Conservation (phyloP, 2,113 vertebrate genomes). For the Hirundichthys speculiger region DNA sequence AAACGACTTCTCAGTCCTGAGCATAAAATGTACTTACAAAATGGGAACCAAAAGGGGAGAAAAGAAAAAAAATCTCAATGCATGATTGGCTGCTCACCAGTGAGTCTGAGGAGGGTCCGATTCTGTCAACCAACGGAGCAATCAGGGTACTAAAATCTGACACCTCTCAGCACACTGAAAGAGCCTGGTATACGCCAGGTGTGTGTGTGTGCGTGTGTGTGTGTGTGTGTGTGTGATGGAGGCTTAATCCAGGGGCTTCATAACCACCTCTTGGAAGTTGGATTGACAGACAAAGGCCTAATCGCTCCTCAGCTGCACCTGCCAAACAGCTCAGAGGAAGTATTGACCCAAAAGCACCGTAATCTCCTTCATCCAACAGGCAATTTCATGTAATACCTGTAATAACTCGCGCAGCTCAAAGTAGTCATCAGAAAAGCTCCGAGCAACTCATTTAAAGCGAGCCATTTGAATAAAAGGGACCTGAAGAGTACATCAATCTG, state of each 20-base stretch:
- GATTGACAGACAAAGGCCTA: conserved; percentile 94
- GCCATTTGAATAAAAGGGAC: conserved; percentile 67
- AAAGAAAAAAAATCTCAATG: too few species aligned
- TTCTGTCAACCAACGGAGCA: too few species aligned
- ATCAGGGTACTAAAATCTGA: conserved; percentile 21
- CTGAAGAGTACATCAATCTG: conserved; percentile 56
- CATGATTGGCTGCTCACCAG: too few species aligned
- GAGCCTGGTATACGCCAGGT: conserved; percentile 37
- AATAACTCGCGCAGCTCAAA: conserved; percentile 95
- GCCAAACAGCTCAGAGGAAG: conserved; percentile 92
- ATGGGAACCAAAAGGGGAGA: too few species aligned
- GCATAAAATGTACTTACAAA: too few species aligned
- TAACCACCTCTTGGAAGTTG: conserved; percentile 82
- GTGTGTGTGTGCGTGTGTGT: conserved; percentile 28
- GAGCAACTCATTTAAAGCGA: conserved; percentile 87
- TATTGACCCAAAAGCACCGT: conserved; percentile 97
- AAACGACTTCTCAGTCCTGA: too few species aligned
- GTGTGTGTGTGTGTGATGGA: conserved; percentile 17
- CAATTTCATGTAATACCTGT: conserved; percentile 99
- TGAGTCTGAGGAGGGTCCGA: too few species aligned
- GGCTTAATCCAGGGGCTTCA: conserved; percentile 2
- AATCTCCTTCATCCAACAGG: conserved; percentile 96
- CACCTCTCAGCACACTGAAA: conserved; percentile 49
- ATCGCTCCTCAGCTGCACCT: conserved; percentile 86
- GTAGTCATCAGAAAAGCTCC: conserved; percentile 88